Evolutionary conservation across 2,888 invertebrate species (phyloP).

Genomic region (Dasysyrphus albostriatus): DNA sequence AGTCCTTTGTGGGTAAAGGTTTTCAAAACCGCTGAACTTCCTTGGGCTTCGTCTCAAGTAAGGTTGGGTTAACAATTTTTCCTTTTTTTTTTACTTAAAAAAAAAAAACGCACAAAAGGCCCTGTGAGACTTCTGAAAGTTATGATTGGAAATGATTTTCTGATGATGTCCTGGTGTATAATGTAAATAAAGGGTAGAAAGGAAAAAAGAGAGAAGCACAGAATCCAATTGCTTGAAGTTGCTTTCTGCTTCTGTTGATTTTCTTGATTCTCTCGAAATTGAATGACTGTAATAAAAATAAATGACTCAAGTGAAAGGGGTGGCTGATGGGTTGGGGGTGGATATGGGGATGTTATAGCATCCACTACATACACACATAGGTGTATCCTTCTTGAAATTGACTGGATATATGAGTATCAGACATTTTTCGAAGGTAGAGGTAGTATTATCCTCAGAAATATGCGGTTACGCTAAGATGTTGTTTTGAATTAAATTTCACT

Average conservation of each 20-base stretch:
- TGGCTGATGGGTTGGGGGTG: not conserved
- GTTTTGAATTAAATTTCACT: slow-evolving; percentile 64
- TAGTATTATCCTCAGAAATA: slow-evolving; percentile 10
- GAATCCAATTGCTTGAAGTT: slow-evolving; percentile 62
- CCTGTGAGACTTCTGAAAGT: slow-evolving; percentile 51
- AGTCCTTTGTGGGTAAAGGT: slow-evolving; percentile 47
- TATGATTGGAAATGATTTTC: slow-evolving; percentile 69
- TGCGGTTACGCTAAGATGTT: slow-evolving; percentile 61
- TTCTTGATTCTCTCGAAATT: slow-evolving; percentile 64
- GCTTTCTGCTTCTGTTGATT: slow-evolving; percentile 47
- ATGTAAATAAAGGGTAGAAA: not conserved
- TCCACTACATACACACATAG: not conserved
- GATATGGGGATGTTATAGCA: not conserved
- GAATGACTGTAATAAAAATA: slow-evolving; percentile 72
- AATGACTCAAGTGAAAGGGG: slow-evolving; percentile 65
- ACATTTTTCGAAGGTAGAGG: not conserved
- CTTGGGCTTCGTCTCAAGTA: not conserved
- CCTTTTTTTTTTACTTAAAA: slow-evolving; percentile 11
- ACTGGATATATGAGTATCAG: not conserved
- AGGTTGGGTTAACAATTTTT: slow-evolving; percentile 17
- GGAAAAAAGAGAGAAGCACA: not conserved
- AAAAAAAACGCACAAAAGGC: slow-evolving; percentile 31
- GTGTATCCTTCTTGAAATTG: slow-evolving; percentile 3
- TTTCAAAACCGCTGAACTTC: slow-evolving; percentile 27
- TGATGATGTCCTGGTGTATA: slow-evolving; percentile 13